phyloP scores from a whole-genome alignment of 2,888 invertebrate species.

The Tiliacea aurago region DNA sequence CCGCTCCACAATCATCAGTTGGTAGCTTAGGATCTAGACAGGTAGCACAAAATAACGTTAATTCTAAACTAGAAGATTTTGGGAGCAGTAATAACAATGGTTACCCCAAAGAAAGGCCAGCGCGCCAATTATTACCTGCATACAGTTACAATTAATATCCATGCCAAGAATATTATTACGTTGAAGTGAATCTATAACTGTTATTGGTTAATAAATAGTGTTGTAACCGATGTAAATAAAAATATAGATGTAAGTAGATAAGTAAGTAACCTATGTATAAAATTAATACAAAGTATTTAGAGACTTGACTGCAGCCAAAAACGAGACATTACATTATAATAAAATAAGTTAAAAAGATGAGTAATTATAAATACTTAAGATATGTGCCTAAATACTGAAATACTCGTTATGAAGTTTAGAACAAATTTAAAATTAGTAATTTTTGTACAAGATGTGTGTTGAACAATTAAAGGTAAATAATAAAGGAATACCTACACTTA shows the following conservation, averaged over 20 bases:
- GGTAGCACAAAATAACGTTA: slow-evolving; percentile 70
- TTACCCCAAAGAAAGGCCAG: slow-evolving; percentile 77
- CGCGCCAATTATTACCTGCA: slow-evolving; percentile 74
- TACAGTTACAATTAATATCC: slow-evolving; percentile 51
- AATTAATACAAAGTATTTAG: slow-evolving; percentile 5
- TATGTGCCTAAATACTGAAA: not conserved
- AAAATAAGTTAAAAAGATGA: not conserved
- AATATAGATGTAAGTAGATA: slow-evolving; percentile 19
- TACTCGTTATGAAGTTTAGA: not conserved
- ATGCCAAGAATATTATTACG: not conserved
- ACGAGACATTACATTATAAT: slow-evolving; percentile 17
- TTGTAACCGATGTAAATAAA: slow-evolving; percentile 45
- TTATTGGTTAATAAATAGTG: not conserved
- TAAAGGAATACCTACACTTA: not conserved
- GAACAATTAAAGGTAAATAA: not conserved
- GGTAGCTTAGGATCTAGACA: slow-evolving; percentile 77
- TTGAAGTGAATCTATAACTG: not conserved
- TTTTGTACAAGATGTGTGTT: slow-evolving; percentile 16
- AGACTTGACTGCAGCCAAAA: slow-evolving; percentile 55
- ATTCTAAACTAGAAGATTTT: slow-evolving; percentile 81
- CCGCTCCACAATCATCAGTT: slow-evolving; percentile 83
- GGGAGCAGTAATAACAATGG: slow-evolving; percentile 76
- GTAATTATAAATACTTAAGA: not conserved
- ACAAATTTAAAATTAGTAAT: not conserved
- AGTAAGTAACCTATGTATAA: not conserved